Conservation (phyloP, 2,797 vertebrate genomes). For the Menidia menidia region DNA sequence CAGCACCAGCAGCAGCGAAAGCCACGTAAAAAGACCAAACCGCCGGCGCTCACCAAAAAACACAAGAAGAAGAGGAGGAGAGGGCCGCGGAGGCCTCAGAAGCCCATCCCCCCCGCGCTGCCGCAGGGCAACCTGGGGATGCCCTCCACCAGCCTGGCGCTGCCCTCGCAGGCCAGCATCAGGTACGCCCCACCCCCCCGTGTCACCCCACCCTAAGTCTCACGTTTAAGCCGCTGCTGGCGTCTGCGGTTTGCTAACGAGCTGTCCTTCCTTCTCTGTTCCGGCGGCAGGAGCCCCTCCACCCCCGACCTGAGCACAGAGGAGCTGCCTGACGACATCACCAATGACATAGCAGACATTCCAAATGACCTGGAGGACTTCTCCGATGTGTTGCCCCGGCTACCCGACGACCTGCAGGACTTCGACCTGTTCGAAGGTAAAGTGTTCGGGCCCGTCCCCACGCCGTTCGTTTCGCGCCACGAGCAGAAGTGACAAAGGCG, state of each 20-base stretch:
- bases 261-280: neutral
- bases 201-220: conserved; percentile 11
- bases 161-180: conserved; percentile 91
- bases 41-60: conserved; percentile 99
- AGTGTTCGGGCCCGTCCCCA: neutral
- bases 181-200: conserved; percentile 81
- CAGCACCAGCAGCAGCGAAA: conserved; percentile 98
- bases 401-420: conserved; percentile 97
- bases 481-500: conserved; percentile 9
- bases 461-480: conserved; percentile 10
- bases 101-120: conserved; percentile 97
- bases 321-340: conserved; percentile 98
- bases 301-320: conserved; percentile 97
- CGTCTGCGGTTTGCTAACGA: conserved; percentile 13
- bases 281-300: conserved; percentile 88
- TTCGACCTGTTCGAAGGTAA: conserved; percentile 99
- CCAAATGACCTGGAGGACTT: conserved; percentile 99
- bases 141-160: conserved; percentile 90
- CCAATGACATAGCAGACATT: conserved; percentile 99
- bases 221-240: neutral
- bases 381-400: conserved; percentile 94
- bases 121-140: conserved; percentile 98
- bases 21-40: conserved; percentile 99
- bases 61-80: conserved; percentile 98
- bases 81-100: conserved; percentile 94